Percentiles rank a stretch among this genome's conserved stretches.
phyloP scores from a whole-genome alignment of 2,888 invertebrate species.

The Microplitis manilae region DNA sequence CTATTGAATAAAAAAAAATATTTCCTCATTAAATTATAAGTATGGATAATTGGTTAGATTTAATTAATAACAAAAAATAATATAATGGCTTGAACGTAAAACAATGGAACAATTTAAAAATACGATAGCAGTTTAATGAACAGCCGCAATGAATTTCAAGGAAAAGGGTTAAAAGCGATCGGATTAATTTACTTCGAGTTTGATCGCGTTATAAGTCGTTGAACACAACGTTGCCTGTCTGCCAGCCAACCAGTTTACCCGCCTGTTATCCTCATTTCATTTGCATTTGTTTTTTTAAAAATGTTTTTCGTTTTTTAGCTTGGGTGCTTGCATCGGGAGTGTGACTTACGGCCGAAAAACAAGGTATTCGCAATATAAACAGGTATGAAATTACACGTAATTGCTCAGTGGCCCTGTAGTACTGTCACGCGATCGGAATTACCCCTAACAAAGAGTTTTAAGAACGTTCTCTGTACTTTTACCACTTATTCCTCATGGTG shows the following conservation, averaged over 20 bases:
- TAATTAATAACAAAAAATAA: not conserved
- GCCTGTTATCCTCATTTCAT: slow-evolving; percentile 10
- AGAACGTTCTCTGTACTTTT: slow-evolving; percentile 49
- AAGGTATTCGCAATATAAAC: slow-evolving; percentile 57
- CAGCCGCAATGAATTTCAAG: not conserved
- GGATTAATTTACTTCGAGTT: slow-evolving; percentile 40
- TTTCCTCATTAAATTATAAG: not conserved
- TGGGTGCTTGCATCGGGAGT: slow-evolving; percentile 41
- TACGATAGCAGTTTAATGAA: slow-evolving; percentile 22
- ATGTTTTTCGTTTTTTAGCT: slow-evolving; percentile 26
- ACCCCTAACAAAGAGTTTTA: slow-evolving; percentile 55
- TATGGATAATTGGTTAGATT: not conserved
- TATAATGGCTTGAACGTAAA: not conserved
- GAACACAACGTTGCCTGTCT: slow-evolving; percentile 23
- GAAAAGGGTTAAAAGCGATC: slow-evolving; percentile 34
- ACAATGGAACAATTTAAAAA: slow-evolving; percentile 6
- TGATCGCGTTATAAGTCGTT: slow-evolving; percentile 36
- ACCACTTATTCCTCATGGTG: slow-evolving; percentile 45
- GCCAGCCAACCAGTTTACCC: slow-evolving; percentile 18
- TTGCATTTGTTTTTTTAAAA: slow-evolving; percentile 16
- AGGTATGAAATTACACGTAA: slow-evolving; percentile 60
- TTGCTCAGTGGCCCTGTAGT: slow-evolving; percentile 54
- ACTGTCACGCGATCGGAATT: slow-evolving; percentile 68
- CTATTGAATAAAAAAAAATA: not conserved
- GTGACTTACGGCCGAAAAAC: slow-evolving; percentile 54